Evolutionary conservation across 2,888 invertebrate genomes (phyloP).

Genomic region (Scrobipalpa atriplicella): DNA sequence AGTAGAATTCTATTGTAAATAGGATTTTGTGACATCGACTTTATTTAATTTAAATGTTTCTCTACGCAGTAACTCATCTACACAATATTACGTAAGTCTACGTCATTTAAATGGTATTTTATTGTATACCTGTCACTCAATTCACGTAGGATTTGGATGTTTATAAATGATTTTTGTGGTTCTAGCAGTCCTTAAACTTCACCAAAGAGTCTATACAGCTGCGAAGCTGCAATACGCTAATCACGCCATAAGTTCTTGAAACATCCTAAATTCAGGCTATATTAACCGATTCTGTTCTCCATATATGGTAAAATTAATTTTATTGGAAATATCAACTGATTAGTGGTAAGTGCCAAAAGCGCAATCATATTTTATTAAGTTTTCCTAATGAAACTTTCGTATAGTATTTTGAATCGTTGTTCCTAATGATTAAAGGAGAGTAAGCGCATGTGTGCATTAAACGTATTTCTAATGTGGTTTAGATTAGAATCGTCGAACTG

Average conservation of each 20-base stretch:
- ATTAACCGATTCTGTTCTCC: background rate
- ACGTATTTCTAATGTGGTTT: slow-evolving; percentile 72
- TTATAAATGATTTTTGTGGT: slow-evolving; percentile 14
- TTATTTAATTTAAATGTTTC: slow-evolving; percentile 38
- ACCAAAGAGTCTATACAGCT: slow-evolving; percentile 28
- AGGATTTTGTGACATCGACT: slow-evolving; percentile 69
- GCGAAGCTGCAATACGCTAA: background rate
- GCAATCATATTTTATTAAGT: slow-evolving; percentile 70
- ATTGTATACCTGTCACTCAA: slow-evolving; percentile 13
- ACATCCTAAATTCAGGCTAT: slow-evolving; percentile 5
- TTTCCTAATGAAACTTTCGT: slow-evolving; percentile 68
- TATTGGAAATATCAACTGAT: slow-evolving; percentile 48
- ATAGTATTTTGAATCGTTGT: slow-evolving; percentile 80
- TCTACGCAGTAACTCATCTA: slow-evolving; percentile 20
- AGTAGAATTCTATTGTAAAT: slow-evolving; percentile 68
- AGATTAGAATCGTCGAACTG: slow-evolving; percentile 75
- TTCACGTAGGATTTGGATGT: slow-evolving; percentile 29
- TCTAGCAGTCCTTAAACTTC: slow-evolving; percentile 23
- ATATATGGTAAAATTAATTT: slow-evolving; percentile 27
- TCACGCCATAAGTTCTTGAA: slow-evolving; percentile 9
- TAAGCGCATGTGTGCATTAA: slow-evolving; percentile 66
- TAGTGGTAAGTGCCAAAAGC: slow-evolving; percentile 78
- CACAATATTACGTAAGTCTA: slow-evolving; percentile 8
- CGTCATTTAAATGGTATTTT: slow-evolving; percentile 25
- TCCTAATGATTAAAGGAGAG: slow-evolving; percentile 76